phyloP scores from a whole-genome alignment of 2,113 vertebrate genomes.

The Mobula birostris region DNA sequence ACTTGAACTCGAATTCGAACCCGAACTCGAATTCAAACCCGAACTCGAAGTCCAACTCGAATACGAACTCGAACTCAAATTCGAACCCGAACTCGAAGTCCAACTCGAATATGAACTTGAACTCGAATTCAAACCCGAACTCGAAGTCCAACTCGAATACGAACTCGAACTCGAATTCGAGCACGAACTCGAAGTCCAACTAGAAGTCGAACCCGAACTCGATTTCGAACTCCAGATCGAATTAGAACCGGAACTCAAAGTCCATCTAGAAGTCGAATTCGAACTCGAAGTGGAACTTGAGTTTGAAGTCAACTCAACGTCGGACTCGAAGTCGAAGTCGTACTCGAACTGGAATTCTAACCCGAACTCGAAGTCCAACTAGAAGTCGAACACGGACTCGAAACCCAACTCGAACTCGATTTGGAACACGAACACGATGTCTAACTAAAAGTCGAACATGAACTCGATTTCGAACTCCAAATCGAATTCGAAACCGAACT shows the following conservation, averaged over 20 bases:
- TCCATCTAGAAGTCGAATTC: too few relatives aligned
- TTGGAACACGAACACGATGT: too few relatives aligned
- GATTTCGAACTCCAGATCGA: too few relatives aligned
- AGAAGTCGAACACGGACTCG: too few relatives aligned
- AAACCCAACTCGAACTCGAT: too few relatives aligned
- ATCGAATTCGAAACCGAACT: too few relatives aligned
- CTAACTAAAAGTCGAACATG: too few relatives aligned
- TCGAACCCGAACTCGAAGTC: conserved; percentile 39
- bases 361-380: conserved; percentile 41
- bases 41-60: conserved; percentile 38
- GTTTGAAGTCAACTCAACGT: too few relatives aligned
- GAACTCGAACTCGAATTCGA: not conserved
- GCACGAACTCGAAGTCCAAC: conserved; percentile 31
- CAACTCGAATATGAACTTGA: conserved; percentile 40
- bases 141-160: not conserved
- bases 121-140: conserved; percentile 41
- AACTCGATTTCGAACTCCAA: too few relatives aligned
- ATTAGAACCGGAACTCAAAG: too few relatives aligned
- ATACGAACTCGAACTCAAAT: conserved; percentile 38
- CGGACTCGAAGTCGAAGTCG: too few relatives aligned
- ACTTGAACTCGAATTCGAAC: not conserved
- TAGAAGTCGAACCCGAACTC: too few relatives aligned
- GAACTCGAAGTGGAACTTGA: conserved; percentile 32
- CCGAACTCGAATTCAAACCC: conserved; percentile 25
- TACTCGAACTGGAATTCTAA: conserved; percentile 42